phyloP scores from a whole-genome alignment of 2,888 invertebrate genomes.

The Sylvicola fuscatus region DNA sequence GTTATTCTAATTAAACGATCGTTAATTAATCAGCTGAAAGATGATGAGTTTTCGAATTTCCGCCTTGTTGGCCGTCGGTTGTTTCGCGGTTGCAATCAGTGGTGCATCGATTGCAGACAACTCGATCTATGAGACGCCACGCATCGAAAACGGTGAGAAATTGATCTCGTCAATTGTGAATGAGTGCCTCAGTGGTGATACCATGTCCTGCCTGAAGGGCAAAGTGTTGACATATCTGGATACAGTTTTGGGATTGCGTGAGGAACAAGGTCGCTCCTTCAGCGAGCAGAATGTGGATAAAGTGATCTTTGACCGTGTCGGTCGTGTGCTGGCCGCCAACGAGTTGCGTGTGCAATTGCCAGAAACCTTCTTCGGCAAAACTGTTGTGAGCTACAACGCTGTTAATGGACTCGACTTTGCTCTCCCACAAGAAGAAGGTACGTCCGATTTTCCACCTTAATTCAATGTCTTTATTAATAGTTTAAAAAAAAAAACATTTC shows the following conservation, averaged over 20 bases:
- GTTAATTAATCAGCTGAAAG: background rate
- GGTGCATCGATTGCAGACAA: conserved; percentile 29
- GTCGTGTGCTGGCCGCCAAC: conserved; percentile 48
- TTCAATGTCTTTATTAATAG: background rate
- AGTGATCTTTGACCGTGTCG: conserved; percentile 50
- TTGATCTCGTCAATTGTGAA: conserved; percentile 47
- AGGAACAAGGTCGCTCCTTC: conserved; percentile 37
- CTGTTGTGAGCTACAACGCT: conserved; percentile 43
- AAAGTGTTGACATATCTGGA: conserved; percentile 60
- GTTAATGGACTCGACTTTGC: conserved; percentile 43
- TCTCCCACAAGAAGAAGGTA: conserved; percentile 25
- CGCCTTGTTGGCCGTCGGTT: conserved; percentile 32
- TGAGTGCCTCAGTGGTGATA: conserved; percentile 46
- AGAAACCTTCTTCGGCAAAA: conserved; percentile 43
- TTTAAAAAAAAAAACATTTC: too few relatives aligned
- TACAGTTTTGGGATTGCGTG: conserved; percentile 38
- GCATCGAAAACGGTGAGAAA: conserved; percentile 42
- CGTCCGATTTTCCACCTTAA: background rate
- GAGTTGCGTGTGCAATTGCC: conserved; percentile 55
- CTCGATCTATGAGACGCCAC: conserved; percentile 28
- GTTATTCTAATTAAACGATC: background rate
- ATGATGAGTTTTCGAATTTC: conserved; percentile 18
- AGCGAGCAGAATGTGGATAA: conserved; percentile 44
- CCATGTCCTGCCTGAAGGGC: conserved; percentile 54
- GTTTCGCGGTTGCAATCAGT: conserved; percentile 30